Evolutionary conservation across 2,888 invertebrate genomes (phyloP).

Genomic region (Ditula angustiorana): DNA sequence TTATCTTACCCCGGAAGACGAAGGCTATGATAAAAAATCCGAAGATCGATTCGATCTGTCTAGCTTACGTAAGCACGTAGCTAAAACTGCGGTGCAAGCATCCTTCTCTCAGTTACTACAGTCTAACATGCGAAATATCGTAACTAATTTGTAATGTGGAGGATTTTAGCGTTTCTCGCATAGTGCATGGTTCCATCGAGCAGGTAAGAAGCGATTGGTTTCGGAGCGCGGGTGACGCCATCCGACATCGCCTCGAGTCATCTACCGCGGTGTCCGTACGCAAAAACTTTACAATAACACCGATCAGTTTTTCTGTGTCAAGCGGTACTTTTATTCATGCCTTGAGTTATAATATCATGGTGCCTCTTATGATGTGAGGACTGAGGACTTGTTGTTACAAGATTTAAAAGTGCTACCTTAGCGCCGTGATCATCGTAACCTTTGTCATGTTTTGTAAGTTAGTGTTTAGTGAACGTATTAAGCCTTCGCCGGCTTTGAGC

Average conservation of each 20-base stretch:
- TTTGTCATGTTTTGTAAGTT: background rate
- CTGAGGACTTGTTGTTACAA: background rate
- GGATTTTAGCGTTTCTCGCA: conserved; percentile 14
- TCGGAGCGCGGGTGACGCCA: conserved; percentile 62
- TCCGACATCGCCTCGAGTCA: conserved; percentile 11
- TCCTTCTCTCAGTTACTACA: background rate
- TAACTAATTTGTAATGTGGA: conserved; percentile 20
- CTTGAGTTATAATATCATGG: conserved; percentile 22
- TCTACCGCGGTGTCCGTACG: conserved; percentile 22
- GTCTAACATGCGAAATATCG: conserved; percentile 9
- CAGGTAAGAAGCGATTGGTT: conserved; percentile 53
- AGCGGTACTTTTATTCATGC: conserved; percentile 39
- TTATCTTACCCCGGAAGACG: background rate
- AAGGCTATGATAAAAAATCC: background rate
- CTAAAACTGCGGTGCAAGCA: too few species aligned
- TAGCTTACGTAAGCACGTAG: too few species aligned
- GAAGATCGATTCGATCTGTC: background rate
- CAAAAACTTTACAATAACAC: conserved; percentile 37
- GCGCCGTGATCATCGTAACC: background rate
- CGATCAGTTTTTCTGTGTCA: conserved; percentile 36
- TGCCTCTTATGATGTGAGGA: background rate
- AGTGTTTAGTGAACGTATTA: background rate
- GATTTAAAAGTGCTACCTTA: background rate
- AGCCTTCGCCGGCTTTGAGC: background rate
- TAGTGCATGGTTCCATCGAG: background rate